These are phyloP conservation scores for Trissolcus basalis DNA, from an alignment of 1,140 invertebrate genomes.

Conservation along the genomic window DNA sequence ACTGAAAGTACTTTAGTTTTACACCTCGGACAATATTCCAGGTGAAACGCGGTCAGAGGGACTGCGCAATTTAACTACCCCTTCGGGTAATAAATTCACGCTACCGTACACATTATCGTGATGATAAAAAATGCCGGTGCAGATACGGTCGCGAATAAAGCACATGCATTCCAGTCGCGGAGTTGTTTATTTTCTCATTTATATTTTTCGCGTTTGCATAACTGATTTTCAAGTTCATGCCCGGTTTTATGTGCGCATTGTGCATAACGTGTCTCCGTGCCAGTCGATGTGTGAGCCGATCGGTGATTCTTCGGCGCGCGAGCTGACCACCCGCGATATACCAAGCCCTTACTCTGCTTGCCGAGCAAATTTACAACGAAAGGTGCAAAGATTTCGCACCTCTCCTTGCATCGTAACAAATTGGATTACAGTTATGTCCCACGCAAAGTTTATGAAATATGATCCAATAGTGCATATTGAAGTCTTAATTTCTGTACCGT, in stretches of 20 bases:
- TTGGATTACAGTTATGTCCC: slow-evolving; percentile 55
- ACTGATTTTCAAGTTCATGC: slow-evolving; percentile 54
- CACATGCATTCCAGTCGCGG: slow-evolving; percentile 10
- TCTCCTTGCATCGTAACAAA: slow-evolving; percentile 57
- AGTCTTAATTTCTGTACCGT: slow-evolving; percentile 26
- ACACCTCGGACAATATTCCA: slow-evolving; percentile 23
- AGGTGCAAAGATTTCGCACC: slow-evolving; percentile 59
- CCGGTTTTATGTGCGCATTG: slow-evolving; percentile 50
- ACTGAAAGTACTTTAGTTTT: slow-evolving; percentile 37
- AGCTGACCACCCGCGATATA: slow-evolving; percentile 73
- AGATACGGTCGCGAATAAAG: slow-evolving; percentile 23
- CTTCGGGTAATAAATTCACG: slow-evolving; percentile 52
- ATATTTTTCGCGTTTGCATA: slow-evolving; percentile 52
- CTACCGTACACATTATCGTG: slow-evolving; percentile 54
- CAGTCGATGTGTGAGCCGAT: slow-evolving; percentile 68
- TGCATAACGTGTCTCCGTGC: slow-evolving; percentile 73
- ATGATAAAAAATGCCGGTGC: slow-evolving; percentile 30
- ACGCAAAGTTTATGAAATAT: slow-evolving; percentile 46
- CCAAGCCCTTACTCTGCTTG: slow-evolving; percentile 62
- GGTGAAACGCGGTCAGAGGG: slow-evolving; percentile 4
- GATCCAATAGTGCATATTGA: slow-evolving; percentile 9
- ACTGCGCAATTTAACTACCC: slow-evolving; percentile 45
- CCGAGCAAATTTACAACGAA: slow-evolving; percentile 67
- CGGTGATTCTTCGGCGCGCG: slow-evolving; percentile 65
- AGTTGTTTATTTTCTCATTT: slow-evolving; percentile 49